phyloP scores from a whole-genome alignment of 2,888 invertebrate genomes.

The Creontiades dilutus region DNA sequence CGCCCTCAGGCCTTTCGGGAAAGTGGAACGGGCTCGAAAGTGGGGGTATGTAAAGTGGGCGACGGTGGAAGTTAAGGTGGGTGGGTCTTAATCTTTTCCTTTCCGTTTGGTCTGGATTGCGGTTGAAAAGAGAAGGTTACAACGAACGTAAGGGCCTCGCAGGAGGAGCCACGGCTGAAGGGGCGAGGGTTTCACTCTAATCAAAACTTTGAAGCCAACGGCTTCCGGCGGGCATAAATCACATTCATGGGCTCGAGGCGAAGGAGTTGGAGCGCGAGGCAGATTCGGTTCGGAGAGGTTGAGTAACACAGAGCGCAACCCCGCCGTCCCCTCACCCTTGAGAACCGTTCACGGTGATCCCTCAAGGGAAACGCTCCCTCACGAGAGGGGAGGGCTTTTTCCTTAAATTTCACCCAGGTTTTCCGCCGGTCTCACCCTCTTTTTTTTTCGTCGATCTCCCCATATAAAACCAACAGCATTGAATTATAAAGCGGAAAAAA shows the following conservation, averaged over 20 bases:
- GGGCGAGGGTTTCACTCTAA: slow-evolving; percentile 42
- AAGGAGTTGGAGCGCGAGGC: slow-evolving; percentile 38
- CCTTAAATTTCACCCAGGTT: slow-evolving; percentile 28
- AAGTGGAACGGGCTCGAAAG: background rate
- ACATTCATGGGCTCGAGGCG: slow-evolving; percentile 50
- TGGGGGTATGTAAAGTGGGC: background rate
- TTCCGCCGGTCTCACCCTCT: background rate
- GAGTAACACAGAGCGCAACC: background rate
- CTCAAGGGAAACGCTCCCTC: slow-evolving; percentile 17
- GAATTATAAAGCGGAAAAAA: slow-evolving; percentile 67
- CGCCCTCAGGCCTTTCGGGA: no score
- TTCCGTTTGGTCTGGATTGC: slow-evolving; percentile 10
- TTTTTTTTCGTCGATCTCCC: background rate
- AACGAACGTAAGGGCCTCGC: background rate
- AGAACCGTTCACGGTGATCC: slow-evolving; percentile 16
- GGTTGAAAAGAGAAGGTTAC: background rate
- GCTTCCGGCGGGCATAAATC: slow-evolving; percentile 56
- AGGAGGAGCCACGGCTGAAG: background rate
- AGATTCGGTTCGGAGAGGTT: slow-evolving; percentile 23
- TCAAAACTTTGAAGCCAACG: slow-evolving; percentile 62
- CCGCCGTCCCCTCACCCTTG: background rate
- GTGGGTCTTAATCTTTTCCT: background rate
- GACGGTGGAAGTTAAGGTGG: background rate
- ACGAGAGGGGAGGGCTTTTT: background rate
- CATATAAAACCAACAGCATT: slow-evolving; percentile 62